phyloP scores from a whole-genome alignment of 2,888 invertebrate species.

The Mythimna lalbum region DNA sequence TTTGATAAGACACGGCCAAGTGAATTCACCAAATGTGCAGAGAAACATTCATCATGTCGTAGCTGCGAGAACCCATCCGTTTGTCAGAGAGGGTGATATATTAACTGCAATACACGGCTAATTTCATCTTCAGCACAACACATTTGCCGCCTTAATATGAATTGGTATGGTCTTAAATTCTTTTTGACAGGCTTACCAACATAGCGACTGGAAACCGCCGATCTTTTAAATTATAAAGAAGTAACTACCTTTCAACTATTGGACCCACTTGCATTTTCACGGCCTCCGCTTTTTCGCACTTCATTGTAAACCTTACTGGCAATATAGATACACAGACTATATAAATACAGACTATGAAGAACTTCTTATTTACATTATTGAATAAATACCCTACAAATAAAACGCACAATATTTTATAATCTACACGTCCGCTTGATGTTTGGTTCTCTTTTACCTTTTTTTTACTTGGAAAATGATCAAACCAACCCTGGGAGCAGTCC shows the following conservation, averaged over 20 bases:
- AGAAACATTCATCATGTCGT: slow-evolving; percentile 53
- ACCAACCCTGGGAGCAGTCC: too few species aligned
- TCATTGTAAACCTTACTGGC: too few species aligned
- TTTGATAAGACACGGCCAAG: slow-evolving; percentile 19
- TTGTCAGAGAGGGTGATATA: slow-evolving; percentile 46
- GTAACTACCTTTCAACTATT: neutral
- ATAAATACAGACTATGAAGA: too few species aligned
- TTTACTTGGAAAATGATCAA: neutral
- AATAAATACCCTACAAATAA: too few species aligned
- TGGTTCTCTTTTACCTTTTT: too few species aligned
- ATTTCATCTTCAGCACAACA: slow-evolving; percentile 44
- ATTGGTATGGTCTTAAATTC: neutral
- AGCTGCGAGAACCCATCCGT: slow-evolving; percentile 43
- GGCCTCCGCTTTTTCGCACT: too few species aligned
- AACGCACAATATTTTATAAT: too few species aligned
- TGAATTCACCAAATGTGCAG: slow-evolving; percentile 49
- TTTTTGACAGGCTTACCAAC: neutral
- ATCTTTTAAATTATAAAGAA: neutral
- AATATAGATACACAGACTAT: too few species aligned
- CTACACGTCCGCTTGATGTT: too few species aligned
- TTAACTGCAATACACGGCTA: slow-evolving; percentile 49
- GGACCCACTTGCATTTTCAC: too few species aligned
- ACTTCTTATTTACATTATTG: too few species aligned
- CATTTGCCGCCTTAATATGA: slow-evolving; percentile 30
- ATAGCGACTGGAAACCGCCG: neutral